Conservation (phyloP, 2,888 invertebrate genomes). For the Camptogramma bilineatum region DNA sequence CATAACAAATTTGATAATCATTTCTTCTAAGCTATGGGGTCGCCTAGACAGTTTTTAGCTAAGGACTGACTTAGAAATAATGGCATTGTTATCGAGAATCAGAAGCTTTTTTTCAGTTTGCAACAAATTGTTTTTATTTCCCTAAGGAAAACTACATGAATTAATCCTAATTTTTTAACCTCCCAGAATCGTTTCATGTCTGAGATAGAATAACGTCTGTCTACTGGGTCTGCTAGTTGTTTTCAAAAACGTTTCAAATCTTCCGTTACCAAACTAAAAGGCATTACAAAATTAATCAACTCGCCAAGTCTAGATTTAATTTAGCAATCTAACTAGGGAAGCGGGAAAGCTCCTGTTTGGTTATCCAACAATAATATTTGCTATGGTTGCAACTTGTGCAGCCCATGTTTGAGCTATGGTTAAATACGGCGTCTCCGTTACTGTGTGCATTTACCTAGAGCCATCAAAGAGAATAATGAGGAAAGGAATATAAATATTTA, state of each 20-base stretch:
- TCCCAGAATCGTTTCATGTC: too few relatives aligned
- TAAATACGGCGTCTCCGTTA: slow-evolving; percentile 22
- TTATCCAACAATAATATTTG: slow-evolving; percentile 67
- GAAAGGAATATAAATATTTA: slow-evolving; percentile 1
- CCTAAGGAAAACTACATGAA: too few relatives aligned
- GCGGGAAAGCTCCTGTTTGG: slow-evolving; percentile 55
- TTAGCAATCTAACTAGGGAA: slow-evolving; percentile 52
- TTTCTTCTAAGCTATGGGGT: too few relatives aligned
- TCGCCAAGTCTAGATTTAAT: slow-evolving; percentile 47
- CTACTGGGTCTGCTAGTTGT: background rate
- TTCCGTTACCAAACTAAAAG: slow-evolving; percentile 5
- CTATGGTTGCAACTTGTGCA: slow-evolving; percentile 55
- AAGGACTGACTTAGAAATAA: too few relatives aligned
- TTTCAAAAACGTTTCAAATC: background rate
- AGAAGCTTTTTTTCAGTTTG: too few relatives aligned
- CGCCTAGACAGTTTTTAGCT: too few relatives aligned
- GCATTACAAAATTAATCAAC: slow-evolving; percentile 42
- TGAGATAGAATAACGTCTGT: background rate
- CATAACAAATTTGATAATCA: too few relatives aligned
- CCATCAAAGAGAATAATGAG: background rate
- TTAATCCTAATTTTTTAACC: too few relatives aligned
- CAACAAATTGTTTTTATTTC: too few relatives aligned
- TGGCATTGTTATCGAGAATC: too few relatives aligned
- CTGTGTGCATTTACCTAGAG: slow-evolving; percentile 4
- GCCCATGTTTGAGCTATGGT: slow-evolving; percentile 29